These are phyloP conservation scores for Yoshiicerus persimilis DNA, from an alignment of 1,140 invertebrate genomes.

Conservation along the genomic window DNA sequence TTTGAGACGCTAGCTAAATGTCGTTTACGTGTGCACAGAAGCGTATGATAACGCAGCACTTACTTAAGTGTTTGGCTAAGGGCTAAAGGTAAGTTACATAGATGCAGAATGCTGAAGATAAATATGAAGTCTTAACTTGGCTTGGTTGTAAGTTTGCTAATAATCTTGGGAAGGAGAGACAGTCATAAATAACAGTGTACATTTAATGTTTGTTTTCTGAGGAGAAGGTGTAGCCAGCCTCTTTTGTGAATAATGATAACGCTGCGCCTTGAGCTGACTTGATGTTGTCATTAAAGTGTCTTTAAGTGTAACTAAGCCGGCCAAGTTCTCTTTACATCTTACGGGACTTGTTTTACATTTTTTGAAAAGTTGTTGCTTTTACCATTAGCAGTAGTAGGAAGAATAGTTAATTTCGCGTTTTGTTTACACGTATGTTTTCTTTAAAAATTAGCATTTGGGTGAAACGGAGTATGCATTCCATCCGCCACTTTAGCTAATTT, in stretches of 20 bases:
- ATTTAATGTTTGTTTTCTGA: constrained; percentile 1
- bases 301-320: background rate
- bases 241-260: background rate
- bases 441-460: background rate
- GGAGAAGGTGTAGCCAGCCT: background rate
- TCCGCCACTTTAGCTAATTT: too few relatives aligned
- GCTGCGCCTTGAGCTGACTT: background rate
- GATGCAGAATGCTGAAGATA: background rate
- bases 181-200: background rate
- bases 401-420: background rate
- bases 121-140: background rate
- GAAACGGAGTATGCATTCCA: too few relatives aligned
- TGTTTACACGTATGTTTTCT: background rate
- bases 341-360: too few relatives aligned
- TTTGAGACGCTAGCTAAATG: background rate
- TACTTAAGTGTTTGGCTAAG: background rate
- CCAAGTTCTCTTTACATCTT: background rate
- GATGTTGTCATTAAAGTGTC: background rate
- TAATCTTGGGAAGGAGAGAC: background rate
- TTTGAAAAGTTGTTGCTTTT: too few relatives aligned
- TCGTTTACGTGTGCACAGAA: background rate
- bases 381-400: too few relatives aligned
- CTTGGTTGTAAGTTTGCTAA: background rate
- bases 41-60: background rate
- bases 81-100: background rate